Conservation (phyloP, 1,140 invertebrate species). For the Procambarus clarkii region DNA sequence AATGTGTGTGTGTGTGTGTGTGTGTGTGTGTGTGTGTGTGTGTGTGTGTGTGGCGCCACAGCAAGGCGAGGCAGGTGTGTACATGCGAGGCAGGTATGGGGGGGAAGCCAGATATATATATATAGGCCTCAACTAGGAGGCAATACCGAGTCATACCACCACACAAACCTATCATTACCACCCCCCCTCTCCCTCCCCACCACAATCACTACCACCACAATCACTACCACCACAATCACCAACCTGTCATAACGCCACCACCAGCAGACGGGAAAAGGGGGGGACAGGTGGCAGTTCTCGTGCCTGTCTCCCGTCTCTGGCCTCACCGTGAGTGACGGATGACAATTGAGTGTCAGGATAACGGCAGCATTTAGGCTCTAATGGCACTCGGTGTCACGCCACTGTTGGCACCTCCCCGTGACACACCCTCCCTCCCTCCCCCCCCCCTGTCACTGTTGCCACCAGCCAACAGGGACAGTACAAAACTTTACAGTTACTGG, state of each 20-base stretch:
- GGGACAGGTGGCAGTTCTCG: background rate
- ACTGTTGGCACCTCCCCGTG: background rate
- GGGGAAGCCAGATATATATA: too few relatives aligned
- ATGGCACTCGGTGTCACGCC: conserved; percentile 39
- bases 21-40: too few relatives aligned
- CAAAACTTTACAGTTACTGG: too few relatives aligned
- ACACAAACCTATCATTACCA: too few relatives aligned
- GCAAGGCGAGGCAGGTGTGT: too few relatives aligned
- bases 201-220: background rate
- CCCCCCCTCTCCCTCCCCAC: background rate
- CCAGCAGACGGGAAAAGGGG: background rate
- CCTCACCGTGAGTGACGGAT: conserved; percentile 30
- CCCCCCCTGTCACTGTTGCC: too few relatives aligned
- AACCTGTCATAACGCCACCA: background rate
- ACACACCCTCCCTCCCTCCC: background rate
- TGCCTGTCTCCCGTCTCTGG: conserved; percentile 25
- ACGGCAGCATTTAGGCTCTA: conserved; percentile 51
- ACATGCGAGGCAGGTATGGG: too few relatives aligned
- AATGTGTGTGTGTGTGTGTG: too few relatives aligned
- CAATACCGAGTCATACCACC: too few relatives aligned
- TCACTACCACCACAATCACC: background rate
- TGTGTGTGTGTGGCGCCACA: too few relatives aligned
- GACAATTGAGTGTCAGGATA: conserved; percentile 39
- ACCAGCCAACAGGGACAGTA: too few relatives aligned
- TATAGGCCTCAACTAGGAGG: too few relatives aligned